These are phyloP conservation scores for Myripristis jacobus DNA, from an alignment of 2,797 vertebrate genomes.

Conservation along the genomic window DNA sequence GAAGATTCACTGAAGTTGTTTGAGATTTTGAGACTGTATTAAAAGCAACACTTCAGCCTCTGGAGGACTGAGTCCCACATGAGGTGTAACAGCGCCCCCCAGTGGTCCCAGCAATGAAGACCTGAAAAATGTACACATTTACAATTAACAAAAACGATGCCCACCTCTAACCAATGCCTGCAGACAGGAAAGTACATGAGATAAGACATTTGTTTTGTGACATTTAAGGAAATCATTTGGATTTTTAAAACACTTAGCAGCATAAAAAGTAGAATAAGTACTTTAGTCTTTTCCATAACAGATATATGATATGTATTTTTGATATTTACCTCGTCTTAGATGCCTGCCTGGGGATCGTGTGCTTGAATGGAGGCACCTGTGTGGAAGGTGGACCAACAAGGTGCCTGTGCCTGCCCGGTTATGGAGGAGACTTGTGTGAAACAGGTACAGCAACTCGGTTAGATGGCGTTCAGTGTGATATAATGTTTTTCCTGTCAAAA, in stretches of 20 bases:
- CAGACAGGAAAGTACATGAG: no score
- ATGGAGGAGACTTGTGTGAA: constrained; percentile 89
- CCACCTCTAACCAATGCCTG: no score
- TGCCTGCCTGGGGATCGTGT: constrained; percentile 88
- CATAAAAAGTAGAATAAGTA: background rate
- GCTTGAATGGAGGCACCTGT: constrained; percentile 94
- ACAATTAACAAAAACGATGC: no score
- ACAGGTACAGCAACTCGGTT: constrained; percentile 79
- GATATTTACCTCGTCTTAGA: constrained; percentile 77
- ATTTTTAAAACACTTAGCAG: no score
- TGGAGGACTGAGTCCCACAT: background rate
- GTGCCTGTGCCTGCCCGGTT: constrained; percentile 91
- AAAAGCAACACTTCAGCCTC: background rate
- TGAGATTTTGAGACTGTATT: background rate
- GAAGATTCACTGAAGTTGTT: background rate
- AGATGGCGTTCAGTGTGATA: background rate
- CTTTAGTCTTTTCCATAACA: no score
- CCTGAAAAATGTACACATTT: background rate
- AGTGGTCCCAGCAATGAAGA: constrained; percentile 35
- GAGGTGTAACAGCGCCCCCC: constrained; percentile 62
- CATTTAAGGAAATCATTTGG: no score
- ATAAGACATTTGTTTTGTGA: no score
- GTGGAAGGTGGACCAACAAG: constrained; percentile 76
- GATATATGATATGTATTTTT: background rate
- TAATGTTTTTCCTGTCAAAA: no score